Conservation (phyloP, 2,888 invertebrate genomes). For the Myopa testacea region DNA sequence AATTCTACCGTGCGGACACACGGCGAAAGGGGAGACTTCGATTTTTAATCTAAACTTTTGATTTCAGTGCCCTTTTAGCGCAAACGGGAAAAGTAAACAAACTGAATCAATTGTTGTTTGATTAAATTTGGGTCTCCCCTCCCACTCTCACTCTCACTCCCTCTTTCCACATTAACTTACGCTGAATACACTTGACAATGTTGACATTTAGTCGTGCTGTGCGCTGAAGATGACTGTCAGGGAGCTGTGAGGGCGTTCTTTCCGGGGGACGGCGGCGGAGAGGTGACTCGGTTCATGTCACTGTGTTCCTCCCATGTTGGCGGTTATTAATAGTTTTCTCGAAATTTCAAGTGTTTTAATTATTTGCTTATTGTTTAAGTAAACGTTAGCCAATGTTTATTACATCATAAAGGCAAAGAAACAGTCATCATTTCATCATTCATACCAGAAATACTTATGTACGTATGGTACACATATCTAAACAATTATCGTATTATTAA, state of each 20-base stretch:
- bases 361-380: not conserved
- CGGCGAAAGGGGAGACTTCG: not conserved
- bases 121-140: not conserved
- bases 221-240: not conserved
- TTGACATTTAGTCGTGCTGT: slow-evolving; percentile 36
- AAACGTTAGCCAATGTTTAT: too few species aligned
- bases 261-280: not conserved
- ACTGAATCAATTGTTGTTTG: slow-evolving; percentile 22
- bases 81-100: slow-evolving; percentile 31
- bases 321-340: slow-evolving; percentile 26
- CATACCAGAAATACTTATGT: too few species aligned
- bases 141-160: not conserved
- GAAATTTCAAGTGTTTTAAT: slow-evolving; percentile 1
- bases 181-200: slow-evolving; percentile 42
- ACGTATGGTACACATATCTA: too few species aligned
- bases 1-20: not conserved
- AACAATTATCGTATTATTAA: too few species aligned
- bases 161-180: slow-evolving; percentile 19
- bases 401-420: not conserved
- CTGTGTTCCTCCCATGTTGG: not conserved
- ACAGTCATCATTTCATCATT: not conserved
- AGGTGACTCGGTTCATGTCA: not conserved
- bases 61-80: slow-evolving; percentile 4
- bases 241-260: not conserved
- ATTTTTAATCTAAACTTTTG: slow-evolving; percentile 2